phyloP scores from a whole-genome alignment of 2,888 invertebrate genomes.

The Thymelicus sylvestris region DNA sequence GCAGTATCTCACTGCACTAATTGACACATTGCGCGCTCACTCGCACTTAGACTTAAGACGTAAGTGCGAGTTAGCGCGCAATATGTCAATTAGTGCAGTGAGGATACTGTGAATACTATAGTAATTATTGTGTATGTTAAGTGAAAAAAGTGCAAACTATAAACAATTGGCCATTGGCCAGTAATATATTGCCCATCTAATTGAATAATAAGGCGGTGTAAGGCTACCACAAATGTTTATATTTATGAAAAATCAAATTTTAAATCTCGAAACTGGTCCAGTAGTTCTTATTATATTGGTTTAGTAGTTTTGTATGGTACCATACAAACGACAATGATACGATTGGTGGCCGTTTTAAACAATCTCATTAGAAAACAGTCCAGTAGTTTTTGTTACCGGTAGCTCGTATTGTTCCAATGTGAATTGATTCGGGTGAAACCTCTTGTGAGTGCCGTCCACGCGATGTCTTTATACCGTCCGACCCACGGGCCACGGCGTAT shows the following conservation, averaged over 20 bases:
- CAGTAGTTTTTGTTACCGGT: neutral
- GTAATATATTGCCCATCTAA: neutral
- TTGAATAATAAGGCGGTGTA: too few relatives aligned
- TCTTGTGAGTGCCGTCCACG: neutral
- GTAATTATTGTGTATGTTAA: too few relatives aligned
- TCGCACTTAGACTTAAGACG: too few relatives aligned
- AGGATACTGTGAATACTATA: too few relatives aligned
- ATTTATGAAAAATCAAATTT: neutral
- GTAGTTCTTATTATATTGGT: constrained; percentile 30
- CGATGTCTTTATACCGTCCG: neutral
- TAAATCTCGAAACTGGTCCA: constrained; percentile 36
- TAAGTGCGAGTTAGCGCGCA: too few relatives aligned
- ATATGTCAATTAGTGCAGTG: too few relatives aligned
- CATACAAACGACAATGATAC: too few relatives aligned
- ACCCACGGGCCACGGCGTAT: neutral
- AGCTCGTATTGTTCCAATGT: neutral
- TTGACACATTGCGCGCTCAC: too few relatives aligned
- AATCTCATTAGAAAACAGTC: neutral
- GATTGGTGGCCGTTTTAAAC: too few relatives aligned
- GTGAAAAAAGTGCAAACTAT: neutral
- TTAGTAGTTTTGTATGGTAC: neutral
- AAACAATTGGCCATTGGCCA: neutral
- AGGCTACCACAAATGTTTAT: too few relatives aligned
- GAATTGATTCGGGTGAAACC: neutral
- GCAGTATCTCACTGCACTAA: too few relatives aligned